A percentile compares a stretch with the other conserved stretches of the same genome.
These are phyloP conservation scores for Rhineura floridana DNA, from an alignment of 2,113 vertebrate genomes.

Conservation along the genomic window DNA sequence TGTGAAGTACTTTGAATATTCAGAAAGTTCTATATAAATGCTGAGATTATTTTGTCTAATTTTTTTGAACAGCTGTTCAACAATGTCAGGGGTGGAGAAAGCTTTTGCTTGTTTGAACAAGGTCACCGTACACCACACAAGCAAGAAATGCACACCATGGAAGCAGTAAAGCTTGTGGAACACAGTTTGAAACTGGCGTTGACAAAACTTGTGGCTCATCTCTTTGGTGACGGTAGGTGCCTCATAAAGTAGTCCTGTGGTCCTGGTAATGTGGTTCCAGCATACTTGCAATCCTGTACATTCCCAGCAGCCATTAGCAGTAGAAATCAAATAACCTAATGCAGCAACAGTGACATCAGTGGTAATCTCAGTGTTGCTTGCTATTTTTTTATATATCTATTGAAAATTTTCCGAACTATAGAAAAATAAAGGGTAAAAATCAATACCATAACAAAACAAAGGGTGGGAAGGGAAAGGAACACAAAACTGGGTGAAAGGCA, in stretches of 20 bases:
- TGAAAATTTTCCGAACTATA: too few relatives aligned
- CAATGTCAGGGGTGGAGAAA: constrained; percentile 76
- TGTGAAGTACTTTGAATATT: neutral
- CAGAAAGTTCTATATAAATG: neutral
- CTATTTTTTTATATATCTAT: too few relatives aligned
- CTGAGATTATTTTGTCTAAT: constrained; percentile 32
- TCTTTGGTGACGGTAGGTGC: constrained; percentile 89
- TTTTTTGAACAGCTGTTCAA: constrained; percentile 84
- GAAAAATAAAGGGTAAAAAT: too few relatives aligned
- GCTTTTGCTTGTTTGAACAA: constrained; percentile 85
- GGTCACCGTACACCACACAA: constrained; percentile 84
- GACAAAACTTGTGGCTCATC: constrained; percentile 79
- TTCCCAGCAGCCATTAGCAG: neutral
- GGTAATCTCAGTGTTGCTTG: neutral
- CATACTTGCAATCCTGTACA: neutral
- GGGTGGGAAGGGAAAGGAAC: too few relatives aligned
- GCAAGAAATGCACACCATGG: constrained; percentile 89
- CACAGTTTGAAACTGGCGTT: constrained; percentile 89
- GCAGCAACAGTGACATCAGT: neutral
- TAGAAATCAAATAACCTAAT: neutral
- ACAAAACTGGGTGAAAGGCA: too few relatives aligned
- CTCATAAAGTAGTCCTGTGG: neutral
- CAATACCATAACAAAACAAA: too few relatives aligned
- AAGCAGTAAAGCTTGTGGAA: constrained; percentile 90
- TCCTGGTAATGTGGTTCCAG: neutral